These are phyloP conservation scores for Enteromius argenteus DNA, from an alignment of 2,797 vertebrate species.

Conservation along the genomic window DNA sequence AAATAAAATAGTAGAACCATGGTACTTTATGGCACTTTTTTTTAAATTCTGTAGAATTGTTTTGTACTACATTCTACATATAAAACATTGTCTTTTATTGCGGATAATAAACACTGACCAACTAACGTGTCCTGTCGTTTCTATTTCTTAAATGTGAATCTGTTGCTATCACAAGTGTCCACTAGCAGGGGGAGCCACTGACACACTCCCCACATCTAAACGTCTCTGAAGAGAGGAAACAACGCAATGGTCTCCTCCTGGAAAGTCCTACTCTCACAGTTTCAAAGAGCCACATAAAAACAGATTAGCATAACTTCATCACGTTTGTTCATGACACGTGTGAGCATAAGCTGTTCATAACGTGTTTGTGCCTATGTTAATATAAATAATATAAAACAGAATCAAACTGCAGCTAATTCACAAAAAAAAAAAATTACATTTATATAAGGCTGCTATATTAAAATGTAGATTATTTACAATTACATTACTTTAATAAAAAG, in stretches of 20 bases:
- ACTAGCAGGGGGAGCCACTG: slow-evolving; percentile 10
- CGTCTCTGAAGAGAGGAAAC: neutral
- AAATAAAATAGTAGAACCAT: neutral
- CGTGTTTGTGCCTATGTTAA: neutral
- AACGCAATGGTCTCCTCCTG: too few relatives aligned
- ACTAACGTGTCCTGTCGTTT: neutral
- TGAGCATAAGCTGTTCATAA: neutral
- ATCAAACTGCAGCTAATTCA: neutral
- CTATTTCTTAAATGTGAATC: neutral
- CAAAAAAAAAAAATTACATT: neutral
- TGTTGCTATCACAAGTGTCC: neutral
- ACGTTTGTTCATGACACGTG: neutral
- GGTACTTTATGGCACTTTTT: neutral
- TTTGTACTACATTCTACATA: neutral
- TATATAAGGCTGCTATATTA: too few relatives aligned
- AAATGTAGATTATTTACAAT: too few relatives aligned
- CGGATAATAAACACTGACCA: slow-evolving; percentile 10
- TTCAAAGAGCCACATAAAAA: neutral
- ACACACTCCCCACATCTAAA: neutral
- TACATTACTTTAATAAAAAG: neutral
- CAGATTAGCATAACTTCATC: neutral
- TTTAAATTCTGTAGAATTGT: neutral
- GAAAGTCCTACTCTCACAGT: neutral
- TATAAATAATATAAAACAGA: neutral
- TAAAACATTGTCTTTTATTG: neutral